A percentile compares a stretch with the other conserved stretches of the same genome.
These are phyloP conservation scores for Cataglyphis hispanica DNA, from an alignment of 1,140 invertebrate species.

Conservation along the genomic window DNA sequence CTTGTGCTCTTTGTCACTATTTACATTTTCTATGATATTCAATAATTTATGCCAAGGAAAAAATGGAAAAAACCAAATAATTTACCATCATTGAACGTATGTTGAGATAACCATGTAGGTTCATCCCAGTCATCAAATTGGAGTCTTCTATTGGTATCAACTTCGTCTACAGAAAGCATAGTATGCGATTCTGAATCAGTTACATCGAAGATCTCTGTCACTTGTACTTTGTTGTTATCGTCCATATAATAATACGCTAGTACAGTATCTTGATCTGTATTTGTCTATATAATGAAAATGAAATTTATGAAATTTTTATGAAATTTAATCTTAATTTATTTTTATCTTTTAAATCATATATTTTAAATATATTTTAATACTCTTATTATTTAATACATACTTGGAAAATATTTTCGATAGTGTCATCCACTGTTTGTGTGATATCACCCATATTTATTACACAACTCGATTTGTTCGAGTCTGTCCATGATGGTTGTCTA, in stretches of 20 bases:
- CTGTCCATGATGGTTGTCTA: constrained; percentile 82
- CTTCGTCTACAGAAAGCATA: constrained; percentile 84
- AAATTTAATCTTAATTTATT: too few species aligned
- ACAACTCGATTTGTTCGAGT: constrained; percentile 83
- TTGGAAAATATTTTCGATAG: constrained; percentile 95
- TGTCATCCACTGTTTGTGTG: constrained; percentile 88
- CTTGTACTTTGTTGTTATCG: constrained; percentile 94
- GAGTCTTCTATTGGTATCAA: constrained; percentile 84
- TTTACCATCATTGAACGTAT: constrained; percentile 79
- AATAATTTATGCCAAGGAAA: too few species aligned
- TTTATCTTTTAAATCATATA: background rate
- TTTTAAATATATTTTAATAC: constrained; percentile 26
- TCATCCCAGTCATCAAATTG: constrained; percentile 87
- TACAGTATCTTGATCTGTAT: constrained; percentile 94
- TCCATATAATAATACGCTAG: constrained; percentile 97
- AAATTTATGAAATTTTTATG: background rate
- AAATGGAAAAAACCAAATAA: constrained; percentile 39
- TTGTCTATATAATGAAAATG: constrained; percentile 86
- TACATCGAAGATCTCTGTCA: constrained; percentile 95
- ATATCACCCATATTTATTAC: constrained; percentile 85
- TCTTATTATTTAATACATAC: constrained; percentile 69
- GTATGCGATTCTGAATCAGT: constrained; percentile 88
- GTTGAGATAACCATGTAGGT: constrained; percentile 82
- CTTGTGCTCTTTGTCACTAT: too few species aligned
- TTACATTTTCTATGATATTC: too few species aligned